phyloP scores from a whole-genome alignment of 2,888 invertebrate species.

The Coleophora flavipennella region DNA sequence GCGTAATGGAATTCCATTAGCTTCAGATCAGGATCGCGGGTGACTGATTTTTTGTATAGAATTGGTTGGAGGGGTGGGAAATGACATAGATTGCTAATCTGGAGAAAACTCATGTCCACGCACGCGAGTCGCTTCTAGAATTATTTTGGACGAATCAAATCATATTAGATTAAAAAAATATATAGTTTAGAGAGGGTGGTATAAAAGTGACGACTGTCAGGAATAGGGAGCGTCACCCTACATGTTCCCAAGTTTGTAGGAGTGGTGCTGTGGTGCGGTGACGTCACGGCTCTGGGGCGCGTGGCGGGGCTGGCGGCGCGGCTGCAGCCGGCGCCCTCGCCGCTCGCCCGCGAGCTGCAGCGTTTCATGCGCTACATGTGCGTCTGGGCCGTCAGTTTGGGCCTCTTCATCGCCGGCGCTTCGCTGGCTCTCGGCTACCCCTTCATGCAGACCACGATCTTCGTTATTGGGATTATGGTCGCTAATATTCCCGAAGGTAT shows the following conservation, averaged over 20 bases:
- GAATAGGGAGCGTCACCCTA: too few species aligned
- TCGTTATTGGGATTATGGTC: constrained; percentile 96
- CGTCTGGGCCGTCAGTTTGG: constrained; percentile 89
- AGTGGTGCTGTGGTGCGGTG: constrained; percentile 91
- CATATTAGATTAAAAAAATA: too few species aligned
- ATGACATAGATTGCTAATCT: too few species aligned
- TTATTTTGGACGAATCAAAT: too few species aligned
- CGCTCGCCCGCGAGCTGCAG: constrained; percentile 95
- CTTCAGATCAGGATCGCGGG: too few species aligned
- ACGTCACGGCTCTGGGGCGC: constrained; percentile 85
- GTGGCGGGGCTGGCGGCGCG: constrained; percentile 94
- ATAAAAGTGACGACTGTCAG: too few species aligned
- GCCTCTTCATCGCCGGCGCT: constrained; percentile 94
- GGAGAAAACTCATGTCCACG: too few species aligned
- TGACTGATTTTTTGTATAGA: too few species aligned
- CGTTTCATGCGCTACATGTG: constrained; percentile 98
- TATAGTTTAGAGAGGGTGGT: too few species aligned
- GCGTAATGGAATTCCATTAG: too few species aligned
- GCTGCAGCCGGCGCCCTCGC: constrained; percentile 93
- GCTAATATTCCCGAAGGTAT: constrained; percentile 98
- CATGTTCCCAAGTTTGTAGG: constrained; percentile 30
- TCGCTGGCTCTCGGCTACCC: constrained; percentile 96
- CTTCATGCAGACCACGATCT: constrained; percentile 98
- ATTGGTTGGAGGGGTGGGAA: too few species aligned
- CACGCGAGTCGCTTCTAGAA: too few species aligned